These are phyloP conservation scores for Pholis gunnellus DNA, from an alignment of 2,113 vertebrate genomes.

Conservation along the genomic window DNA sequence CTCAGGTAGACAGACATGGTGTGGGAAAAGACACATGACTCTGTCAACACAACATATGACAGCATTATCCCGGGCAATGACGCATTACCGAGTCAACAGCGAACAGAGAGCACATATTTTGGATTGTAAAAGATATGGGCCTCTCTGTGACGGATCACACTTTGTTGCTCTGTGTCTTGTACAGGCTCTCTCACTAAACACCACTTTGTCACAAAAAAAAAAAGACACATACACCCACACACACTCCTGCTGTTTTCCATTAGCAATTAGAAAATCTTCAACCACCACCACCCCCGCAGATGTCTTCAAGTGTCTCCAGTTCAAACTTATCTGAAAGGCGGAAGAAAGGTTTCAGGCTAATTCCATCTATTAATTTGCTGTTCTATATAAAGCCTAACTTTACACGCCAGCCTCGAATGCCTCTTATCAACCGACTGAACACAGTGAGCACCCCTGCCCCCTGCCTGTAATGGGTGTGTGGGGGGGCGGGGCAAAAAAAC, in stretches of 20 bases:
- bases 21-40: constrained; percentile 60
- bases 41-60: constrained; percentile 79
- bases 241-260: constrained; percentile 25
- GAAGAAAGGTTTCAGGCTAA: constrained; percentile 35
- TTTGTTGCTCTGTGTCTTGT: constrained; percentile 42
- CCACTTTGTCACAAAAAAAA: constrained; percentile 25
- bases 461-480: constrained; percentile 6
- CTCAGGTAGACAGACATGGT: constrained; percentile 61
- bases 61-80: constrained; percentile 77
- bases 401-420: constrained; percentile 16
- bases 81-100: constrained; percentile 60
- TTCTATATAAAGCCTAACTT: constrained; percentile 52
- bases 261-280: constrained; percentile 21
- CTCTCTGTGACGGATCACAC: constrained; percentile 50
- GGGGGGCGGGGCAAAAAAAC: constrained; percentile 8
- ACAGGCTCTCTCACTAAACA: constrained; percentile 22
- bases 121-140: constrained; percentile 61
- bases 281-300: not conserved
- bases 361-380: constrained; percentile 46
- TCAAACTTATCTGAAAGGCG: constrained; percentile 3
- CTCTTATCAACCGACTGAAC: constrained; percentile 42
- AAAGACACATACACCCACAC: not conserved
- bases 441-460: constrained; percentile 3
- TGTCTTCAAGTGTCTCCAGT: constrained; percentile 13
- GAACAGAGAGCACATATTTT: constrained; percentile 49